These are phyloP conservation scores for Strigamia maritima DNA, from an alignment of 2,888 invertebrate species.

Conservation along the genomic window DNA sequence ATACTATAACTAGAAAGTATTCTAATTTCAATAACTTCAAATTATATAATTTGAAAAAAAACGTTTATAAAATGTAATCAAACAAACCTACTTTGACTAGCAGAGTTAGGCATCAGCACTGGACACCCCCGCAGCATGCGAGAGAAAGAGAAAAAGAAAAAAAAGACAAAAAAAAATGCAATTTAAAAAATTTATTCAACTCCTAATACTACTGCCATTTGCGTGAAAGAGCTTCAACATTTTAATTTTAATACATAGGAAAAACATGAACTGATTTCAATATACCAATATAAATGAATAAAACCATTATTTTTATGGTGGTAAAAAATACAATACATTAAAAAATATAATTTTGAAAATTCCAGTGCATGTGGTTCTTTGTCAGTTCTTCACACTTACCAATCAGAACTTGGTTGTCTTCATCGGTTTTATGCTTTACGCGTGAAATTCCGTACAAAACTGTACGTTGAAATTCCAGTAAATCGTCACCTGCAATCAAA, in stretches of 20 bases:
- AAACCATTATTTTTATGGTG: no score
- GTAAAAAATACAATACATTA: no score
- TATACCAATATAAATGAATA: no score
- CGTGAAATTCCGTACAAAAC: conserved; percentile 57
- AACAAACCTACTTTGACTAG: conserved; percentile 10
- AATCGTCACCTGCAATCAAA: conserved; percentile 67
- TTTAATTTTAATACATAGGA: not conserved
- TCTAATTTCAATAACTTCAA: no score
- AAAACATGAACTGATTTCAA: not conserved
- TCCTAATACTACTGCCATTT: not conserved
- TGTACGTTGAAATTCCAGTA: conserved; percentile 89
- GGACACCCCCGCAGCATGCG: conserved; percentile 11
- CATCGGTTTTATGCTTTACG: conserved; percentile 56
- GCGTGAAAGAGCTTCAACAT: not conserved
- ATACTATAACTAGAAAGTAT: not conserved
- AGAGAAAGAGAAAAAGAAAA: not conserved
- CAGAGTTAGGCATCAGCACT: conserved; percentile 10
- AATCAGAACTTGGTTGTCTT: conserved; percentile 47
- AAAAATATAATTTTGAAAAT: not conserved
- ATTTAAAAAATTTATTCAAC: not conserved
- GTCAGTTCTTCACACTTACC: not conserved
- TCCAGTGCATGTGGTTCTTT: not conserved
- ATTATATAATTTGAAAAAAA: not conserved
- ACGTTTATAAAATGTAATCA: not conserved
- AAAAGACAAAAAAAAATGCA: conserved; percentile 5